A percentile compares a stretch with the other conserved stretches of the same genome.
Conservation (phyloP, 2,113 vertebrate genomes). For the Tyrannus savana region DNA sequence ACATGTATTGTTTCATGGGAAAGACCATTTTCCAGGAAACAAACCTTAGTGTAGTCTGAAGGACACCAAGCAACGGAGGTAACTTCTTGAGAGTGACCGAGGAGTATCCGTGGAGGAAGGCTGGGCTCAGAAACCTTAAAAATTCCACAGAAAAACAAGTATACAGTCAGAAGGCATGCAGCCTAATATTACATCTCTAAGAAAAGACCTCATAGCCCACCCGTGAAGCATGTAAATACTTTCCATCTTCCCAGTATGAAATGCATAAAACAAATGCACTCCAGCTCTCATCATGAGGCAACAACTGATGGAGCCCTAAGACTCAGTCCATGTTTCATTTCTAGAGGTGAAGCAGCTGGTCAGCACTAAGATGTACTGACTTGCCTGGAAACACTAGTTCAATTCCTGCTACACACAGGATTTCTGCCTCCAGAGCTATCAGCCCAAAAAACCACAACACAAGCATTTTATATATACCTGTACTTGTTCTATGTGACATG, state of each 20-base stretch:
- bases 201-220: neutral
- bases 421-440: neutral
- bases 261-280: neutral
- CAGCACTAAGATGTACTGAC: neutral
- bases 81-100: constrained; percentile 93
- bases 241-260: neutral
- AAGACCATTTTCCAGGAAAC: neutral
- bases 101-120: constrained; percentile 82
- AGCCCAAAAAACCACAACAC: neutral
- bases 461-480: neutral
- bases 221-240: neutral
- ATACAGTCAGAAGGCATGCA: neutral
- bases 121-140: constrained; percentile 86
- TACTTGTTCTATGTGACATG: neutral
- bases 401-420: neutral
- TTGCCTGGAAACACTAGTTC: neutral
- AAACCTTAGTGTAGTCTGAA: constrained; percentile 94
- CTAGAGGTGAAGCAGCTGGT: neutral
- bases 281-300: neutral
- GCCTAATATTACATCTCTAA: neutral
- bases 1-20: neutral
- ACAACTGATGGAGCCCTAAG: neutral
- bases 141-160: neutral
- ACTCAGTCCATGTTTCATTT: neutral
- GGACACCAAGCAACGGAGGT: constrained; percentile 95